Percentiles rank a stretch among this genome's conserved stretches.
Evolutionary conservation across 1,140 invertebrate genomes (phyloP).

Genomic region (Neodiprion lecontei): DNA sequence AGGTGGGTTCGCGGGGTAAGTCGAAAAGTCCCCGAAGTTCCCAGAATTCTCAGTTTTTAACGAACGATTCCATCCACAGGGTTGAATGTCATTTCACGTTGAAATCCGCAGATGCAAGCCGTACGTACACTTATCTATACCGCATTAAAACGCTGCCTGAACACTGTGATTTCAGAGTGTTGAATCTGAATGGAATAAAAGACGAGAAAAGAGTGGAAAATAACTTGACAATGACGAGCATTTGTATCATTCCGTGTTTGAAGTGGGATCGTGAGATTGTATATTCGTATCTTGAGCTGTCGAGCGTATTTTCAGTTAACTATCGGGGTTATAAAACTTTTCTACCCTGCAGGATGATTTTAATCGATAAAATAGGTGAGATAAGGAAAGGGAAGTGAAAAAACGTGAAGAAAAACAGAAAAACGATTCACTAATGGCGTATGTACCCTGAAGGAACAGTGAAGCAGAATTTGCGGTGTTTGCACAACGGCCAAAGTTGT

Average conservation of each 20-base stretch:
- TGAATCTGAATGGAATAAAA: too few species aligned
- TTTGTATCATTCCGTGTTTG: background rate
- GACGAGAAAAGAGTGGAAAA: background rate
- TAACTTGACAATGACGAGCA: background rate
- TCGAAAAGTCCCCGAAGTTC: background rate
- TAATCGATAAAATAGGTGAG: background rate
- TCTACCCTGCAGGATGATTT: background rate
- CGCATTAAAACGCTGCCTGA: background rate
- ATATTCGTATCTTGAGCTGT: background rate
- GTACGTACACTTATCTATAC: background rate
- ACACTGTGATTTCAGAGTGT: background rate
- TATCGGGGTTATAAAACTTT: background rate
- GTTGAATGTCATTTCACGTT: background rate
- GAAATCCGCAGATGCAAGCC: background rate
- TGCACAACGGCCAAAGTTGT: background rate
- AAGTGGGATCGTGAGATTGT: background rate
- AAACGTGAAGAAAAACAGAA: background rate
- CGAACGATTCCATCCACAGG: background rate
- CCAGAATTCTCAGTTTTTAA: background rate
- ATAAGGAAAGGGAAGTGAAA: background rate
- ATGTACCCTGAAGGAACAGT: background rate
- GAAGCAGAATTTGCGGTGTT: slow-evolving; percentile 7
- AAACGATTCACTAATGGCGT: background rate
- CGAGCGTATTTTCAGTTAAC: background rate
- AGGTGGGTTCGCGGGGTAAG: background rate